phyloP scores from a whole-genome alignment of 2,888 invertebrate genomes.

The Yponomeuta sedellus region DNA sequence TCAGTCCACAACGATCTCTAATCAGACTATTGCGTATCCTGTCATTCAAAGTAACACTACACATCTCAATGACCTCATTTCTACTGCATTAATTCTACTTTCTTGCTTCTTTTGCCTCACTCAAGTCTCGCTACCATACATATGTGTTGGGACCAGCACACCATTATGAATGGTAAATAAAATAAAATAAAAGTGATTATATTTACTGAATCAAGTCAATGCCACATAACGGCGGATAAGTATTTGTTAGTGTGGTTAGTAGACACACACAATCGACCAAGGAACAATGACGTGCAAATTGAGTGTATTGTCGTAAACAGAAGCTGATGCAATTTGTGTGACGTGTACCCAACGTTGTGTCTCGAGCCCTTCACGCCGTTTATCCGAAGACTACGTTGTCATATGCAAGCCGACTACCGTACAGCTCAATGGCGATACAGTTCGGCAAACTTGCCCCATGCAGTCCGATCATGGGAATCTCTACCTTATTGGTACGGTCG shows the following conservation, averaged over 20 bases:
- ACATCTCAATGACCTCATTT: too few species aligned
- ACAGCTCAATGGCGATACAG: slow-evolving; percentile 33
- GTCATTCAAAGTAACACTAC: too few species aligned
- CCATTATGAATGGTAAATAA: too few species aligned
- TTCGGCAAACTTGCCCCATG: slow-evolving; percentile 1
- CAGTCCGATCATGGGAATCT: background rate
- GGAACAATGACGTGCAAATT: slow-evolving; percentile 39
- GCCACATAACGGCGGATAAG: background rate
- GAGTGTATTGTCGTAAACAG: slow-evolving; percentile 44
- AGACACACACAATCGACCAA: slow-evolving; percentile 30
- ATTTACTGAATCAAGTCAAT: background rate
- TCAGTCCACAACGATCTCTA: too few species aligned
- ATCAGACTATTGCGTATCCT: too few species aligned
- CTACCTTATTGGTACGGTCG: background rate
- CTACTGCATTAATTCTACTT: too few species aligned
- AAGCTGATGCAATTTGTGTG: slow-evolving; percentile 48
- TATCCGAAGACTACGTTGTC: slow-evolving; percentile 43
- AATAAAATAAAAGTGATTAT: too few species aligned
- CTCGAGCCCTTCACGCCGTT: slow-evolving; percentile 39
- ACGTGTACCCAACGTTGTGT: slow-evolving; percentile 29
- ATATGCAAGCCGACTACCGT: slow-evolving; percentile 31
- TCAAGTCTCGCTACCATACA: too few species aligned
- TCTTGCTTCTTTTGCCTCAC: too few species aligned
- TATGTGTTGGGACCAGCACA: too few species aligned
- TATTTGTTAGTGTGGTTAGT: background rate